phyloP scores from a whole-genome alignment of 2,113 vertebrate species.

The Chlorodrepanis virens region DNA sequence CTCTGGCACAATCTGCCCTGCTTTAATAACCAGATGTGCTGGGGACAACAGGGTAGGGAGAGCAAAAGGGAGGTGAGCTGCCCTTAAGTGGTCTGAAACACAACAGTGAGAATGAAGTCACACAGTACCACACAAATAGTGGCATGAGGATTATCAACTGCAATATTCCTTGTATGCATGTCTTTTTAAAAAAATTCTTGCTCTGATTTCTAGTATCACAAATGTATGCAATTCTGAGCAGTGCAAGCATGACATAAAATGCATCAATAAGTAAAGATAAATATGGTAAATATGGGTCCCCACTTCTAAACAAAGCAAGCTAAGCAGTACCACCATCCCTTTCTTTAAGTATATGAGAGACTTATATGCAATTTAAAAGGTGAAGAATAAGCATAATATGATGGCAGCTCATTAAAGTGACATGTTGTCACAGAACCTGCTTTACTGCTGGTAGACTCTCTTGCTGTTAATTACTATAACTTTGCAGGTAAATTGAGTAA shows the following conservation, averaged over 20 bases:
- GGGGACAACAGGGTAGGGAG: not conserved
- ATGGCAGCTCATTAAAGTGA: not conserved
- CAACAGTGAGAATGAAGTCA: not conserved
- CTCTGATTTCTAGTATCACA: not conserved
- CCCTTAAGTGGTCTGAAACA: not conserved
- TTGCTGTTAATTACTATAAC: constrained; percentile 44
- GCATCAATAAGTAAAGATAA: not conserved
- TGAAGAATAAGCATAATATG: not conserved
- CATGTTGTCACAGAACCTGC: not conserved
- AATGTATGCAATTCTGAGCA: not conserved
- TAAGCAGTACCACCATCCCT: not conserved
- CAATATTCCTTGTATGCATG: not conserved
- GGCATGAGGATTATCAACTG: not conserved
- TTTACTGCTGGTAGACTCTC: not conserved
- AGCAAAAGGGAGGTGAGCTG: not conserved
- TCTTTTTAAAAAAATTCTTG: not conserved
- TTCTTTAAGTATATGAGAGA: not conserved
- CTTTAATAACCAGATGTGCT: not conserved
- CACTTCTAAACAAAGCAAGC: not conserved
- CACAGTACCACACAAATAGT: not conserved
- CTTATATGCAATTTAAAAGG: not conserved
- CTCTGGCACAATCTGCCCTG: not conserved
- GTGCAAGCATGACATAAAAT: not conserved
- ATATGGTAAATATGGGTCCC: not conserved
- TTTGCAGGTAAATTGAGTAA: constrained; percentile 54